Conservation (phyloP, 2,797 vertebrate genomes). For the Sebastes diploproa region DNA sequence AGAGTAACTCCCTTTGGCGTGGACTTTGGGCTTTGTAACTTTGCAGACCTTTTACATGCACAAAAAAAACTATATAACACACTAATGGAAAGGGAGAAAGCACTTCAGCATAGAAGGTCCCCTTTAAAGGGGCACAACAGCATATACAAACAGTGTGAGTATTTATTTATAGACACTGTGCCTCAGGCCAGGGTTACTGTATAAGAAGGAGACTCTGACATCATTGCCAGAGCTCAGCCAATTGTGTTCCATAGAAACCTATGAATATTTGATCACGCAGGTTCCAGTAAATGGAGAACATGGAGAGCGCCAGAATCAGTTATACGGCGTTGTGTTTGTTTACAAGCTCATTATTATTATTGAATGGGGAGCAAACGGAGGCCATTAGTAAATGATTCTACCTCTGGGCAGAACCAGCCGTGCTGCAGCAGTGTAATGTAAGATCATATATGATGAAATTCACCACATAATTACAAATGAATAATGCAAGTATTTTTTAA, state of each 20-base stretch:
- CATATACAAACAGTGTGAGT: background rate
- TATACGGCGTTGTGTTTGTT: conserved; percentile 54
- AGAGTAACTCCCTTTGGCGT: no score
- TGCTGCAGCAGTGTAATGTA: conserved; percentile 8
- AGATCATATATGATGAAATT: conserved; percentile 17
- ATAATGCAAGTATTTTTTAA: conserved; percentile 21
- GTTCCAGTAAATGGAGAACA: conserved; percentile 53
- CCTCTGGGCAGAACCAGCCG: conserved; percentile 9
- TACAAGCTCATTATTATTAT: conserved; percentile 55
- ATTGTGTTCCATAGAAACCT: conserved; percentile 39
- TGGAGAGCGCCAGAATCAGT: conserved; percentile 39
- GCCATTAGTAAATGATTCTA: conserved; percentile 43
- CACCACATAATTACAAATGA: conserved; percentile 25
- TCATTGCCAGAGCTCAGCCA: conserved; percentile 1
- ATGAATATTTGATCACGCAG: conserved; percentile 68
- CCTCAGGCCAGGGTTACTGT: background rate
- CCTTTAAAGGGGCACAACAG: background rate
- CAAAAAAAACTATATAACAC: no score
- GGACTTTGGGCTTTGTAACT: no score
- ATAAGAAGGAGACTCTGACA: background rate
- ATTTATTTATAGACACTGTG: background rate
- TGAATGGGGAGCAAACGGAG: conserved; percentile 37
- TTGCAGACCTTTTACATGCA: no score
- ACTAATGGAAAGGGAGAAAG: no score
- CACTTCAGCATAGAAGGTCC: no score